phyloP scores from a whole-genome alignment of 2,888 invertebrate genomes.

The Lasioglossum oenotherae region DNA sequence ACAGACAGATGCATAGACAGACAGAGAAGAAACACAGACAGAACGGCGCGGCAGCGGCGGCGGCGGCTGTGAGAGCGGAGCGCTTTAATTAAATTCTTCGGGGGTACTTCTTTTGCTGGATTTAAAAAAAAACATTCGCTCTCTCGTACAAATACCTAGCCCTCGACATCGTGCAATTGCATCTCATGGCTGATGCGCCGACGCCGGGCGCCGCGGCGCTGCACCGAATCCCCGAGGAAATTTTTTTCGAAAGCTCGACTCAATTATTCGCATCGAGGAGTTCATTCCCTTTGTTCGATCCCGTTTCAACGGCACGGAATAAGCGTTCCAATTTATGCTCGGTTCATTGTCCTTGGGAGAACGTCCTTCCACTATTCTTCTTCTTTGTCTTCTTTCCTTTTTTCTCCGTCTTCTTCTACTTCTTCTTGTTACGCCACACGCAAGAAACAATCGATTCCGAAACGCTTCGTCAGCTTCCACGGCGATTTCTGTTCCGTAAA shows the following conservation, averaged over 20 bases:
- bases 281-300: slow-evolving; percentile 15
- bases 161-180: slow-evolving; percentile 7
- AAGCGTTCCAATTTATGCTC: slow-evolving; percentile 11
- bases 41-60: background rate
- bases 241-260: slow-evolving; percentile 11
- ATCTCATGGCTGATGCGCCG: background rate
- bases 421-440: background rate
- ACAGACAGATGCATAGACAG: background rate
- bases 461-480: background rate
- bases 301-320: background rate
- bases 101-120: slow-evolving; percentile 37
- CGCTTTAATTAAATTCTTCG: slow-evolving; percentile 61
- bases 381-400: background rate
- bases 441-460: background rate
- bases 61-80: background rate
- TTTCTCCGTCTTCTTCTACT: background rate
- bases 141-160: slow-evolving; percentile 3
- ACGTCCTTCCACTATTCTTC: background rate
- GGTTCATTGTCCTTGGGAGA: slow-evolving; percentile 6
- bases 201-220: background rate
- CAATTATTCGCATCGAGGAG: slow-evolving; percentile 14
- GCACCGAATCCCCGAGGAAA: background rate
- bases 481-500: background rate
- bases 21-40: background rate
- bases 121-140: slow-evolving; percentile 50